Conservation (phyloP, 2,113 vertebrate genomes). For the Mirza zaza region DNA sequence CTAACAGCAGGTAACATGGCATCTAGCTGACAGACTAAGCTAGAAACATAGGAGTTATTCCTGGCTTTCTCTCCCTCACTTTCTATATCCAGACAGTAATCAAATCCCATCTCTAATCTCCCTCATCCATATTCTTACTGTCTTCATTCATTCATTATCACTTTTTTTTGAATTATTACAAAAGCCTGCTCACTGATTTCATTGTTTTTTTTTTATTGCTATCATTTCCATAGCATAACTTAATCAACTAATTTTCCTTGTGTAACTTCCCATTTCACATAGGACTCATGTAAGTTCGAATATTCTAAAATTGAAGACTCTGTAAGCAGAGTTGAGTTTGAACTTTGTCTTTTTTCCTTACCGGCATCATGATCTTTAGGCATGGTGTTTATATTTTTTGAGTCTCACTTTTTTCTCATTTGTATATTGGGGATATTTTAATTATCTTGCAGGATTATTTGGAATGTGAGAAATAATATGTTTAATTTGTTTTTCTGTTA, state of each 20-base stretch:
- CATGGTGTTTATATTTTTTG: not conserved
- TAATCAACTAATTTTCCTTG: not conserved
- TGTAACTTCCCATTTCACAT: not conserved
- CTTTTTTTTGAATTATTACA: not conserved
- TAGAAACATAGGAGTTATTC: not conserved
- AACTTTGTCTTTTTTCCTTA: not conserved
- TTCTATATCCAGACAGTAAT: not conserved
- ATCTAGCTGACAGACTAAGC: not conserved
- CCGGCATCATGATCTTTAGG: not conserved
- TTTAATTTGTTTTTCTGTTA: slow-evolving; percentile 14
- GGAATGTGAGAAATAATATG: slow-evolving; percentile 10
- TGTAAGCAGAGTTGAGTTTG: not conserved
- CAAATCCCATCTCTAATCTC: not conserved
- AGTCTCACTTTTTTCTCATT: not conserved
- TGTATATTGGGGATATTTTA: not conserved
- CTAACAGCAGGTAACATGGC: not conserved
- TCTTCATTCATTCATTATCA: not conserved
- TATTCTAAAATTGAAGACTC: not conserved
- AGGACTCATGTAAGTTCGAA: not conserved
- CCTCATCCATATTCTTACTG: not conserved
- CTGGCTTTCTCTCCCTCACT: not conserved
- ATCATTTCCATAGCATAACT: not conserved
- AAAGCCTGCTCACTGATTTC: not conserved
- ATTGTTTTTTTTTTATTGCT: not conserved
- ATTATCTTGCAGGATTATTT: slow-evolving; percentile 23